Evolutionary conservation across 2,113 vertebrate genomes (phyloP).

Genomic region (Mormyrus lacerda): DNA sequence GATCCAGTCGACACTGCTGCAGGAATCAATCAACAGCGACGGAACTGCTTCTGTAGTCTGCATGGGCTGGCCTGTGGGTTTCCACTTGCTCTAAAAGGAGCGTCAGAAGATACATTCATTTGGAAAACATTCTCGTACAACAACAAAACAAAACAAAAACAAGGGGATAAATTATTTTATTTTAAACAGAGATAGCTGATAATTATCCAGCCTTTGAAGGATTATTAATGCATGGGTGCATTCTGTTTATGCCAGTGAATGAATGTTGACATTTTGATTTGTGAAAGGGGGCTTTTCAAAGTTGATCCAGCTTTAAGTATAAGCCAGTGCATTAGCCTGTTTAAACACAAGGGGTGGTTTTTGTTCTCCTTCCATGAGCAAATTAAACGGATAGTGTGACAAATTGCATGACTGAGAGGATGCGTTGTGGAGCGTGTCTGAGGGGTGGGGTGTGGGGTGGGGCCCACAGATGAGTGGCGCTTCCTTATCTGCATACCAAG

Average conservation of each 20-base stretch:
- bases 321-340: conserved; percentile 12
- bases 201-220: conserved; percentile 11
- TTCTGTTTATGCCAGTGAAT: conserved; percentile 14
- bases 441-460: neutral
- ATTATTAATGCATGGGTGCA: conserved; percentile 18
- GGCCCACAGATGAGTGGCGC: neutral
- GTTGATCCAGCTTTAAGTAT: conserved; percentile 20
- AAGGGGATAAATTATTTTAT: neutral
- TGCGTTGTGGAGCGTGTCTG: neutral
- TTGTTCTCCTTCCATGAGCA: neutral
- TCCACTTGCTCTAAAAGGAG: neutral
- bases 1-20: neutral
- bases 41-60: neutral
- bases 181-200: conserved; percentile 15
- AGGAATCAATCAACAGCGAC: neutral
- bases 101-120: neutral
- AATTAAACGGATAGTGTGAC: conserved; percentile 12
- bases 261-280: conserved; percentile 22
- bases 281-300: conserved; percentile 11
- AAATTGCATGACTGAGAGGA: conserved; percentile 5
- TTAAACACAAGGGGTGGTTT: conserved; percentile 6
- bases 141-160: neutral
- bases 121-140: neutral
- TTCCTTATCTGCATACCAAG: conserved; percentile 23
- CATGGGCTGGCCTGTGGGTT: neutral